Evolutionary conservation across 2,113 vertebrate species (phyloP).

Genomic region (Psilopsiagon aurifrons): DNA sequence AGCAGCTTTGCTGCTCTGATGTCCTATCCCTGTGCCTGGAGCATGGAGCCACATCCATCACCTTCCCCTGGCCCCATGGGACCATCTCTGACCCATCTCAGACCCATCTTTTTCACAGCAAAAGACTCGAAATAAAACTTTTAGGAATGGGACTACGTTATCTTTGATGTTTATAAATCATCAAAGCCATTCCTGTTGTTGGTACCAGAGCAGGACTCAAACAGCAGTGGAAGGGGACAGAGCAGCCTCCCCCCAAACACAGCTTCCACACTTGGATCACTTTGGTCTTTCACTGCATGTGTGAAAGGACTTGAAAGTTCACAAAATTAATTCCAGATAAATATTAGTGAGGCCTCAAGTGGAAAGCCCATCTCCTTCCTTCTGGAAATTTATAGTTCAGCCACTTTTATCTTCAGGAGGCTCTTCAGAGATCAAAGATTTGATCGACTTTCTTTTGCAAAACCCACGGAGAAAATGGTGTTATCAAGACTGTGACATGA

Average conservation of each 20-base stretch:
- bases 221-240: fast-evolving
- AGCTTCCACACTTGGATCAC: not conserved
- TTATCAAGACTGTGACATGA: not conserved
- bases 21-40: not conserved
- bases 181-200: fast-evolving
- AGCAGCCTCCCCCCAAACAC: not conserved
- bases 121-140: not conserved
- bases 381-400: constrained; percentile 40
- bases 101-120: not conserved
- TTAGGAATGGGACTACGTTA: not conserved
- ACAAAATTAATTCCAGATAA: constrained; percentile 51
- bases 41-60: not conserved
- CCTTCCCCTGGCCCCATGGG: fast-evolving
- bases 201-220: not conserved
- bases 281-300: not conserved
- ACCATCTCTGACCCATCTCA: not conserved
- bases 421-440: constrained; percentile 49
- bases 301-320: constrained; percentile 47
- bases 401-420: constrained; percentile 44
- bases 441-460: not conserved
- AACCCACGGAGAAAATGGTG: not conserved
- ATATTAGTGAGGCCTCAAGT: constrained; percentile 31
- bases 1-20: not conserved
- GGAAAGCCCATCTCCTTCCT: constrained; percentile 45
- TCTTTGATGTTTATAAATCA: not conserved